Evolutionary conservation across 2,113 vertebrate species (phyloP), one percentile per base, ranked within the genome.

Genomic region (Cacatua alba): DNA sequence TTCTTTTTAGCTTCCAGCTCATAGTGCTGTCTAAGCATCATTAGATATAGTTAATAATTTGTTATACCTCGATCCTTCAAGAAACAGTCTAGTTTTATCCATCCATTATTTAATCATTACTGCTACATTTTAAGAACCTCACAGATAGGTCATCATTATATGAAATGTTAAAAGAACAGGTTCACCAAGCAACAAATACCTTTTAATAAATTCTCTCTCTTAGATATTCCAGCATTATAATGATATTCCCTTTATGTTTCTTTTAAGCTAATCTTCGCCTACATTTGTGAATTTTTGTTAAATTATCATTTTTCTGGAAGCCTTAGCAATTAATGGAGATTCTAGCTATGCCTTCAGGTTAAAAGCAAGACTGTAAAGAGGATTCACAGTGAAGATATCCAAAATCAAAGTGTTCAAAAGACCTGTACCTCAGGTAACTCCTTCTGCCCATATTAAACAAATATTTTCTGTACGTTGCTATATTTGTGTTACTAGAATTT

Each of bases 1-100:
- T 88, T 91, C 17, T 63, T 94, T 94, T 96, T 95, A 85, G 81
- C 85, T 89, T 95, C 70, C 77, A 77, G 24, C 57, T 97, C 37
- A 57, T 53, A 63, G 31, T 63, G 33, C 55, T 84, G 31, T 84
- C 84, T 79, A 43, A 86, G 55, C 23, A 28, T 96, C 68, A 62
- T 94, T 90, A 85, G 62, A 74, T 90, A 69, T 13, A 91, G 62
- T 53, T 92, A 85, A 78, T 62, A 77, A 93, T 78, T 93, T 84
- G 71, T 95, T 93, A 75, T 41, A n/a, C 65, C 85, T 94, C 16
- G 7, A 19, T 90, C n/a, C 52, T 86, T 52, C 74, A 72, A 95
- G 63, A 93, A 93, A 86, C 46, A 21, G 11, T 48, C 44, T 0
- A 0, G 51, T 31, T 87, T 94, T 95, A 84, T 64, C 79, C 4